phyloP scores from a whole-genome alignment of 2,888 invertebrate species.

The Diachrysia chrysitis region DNA sequence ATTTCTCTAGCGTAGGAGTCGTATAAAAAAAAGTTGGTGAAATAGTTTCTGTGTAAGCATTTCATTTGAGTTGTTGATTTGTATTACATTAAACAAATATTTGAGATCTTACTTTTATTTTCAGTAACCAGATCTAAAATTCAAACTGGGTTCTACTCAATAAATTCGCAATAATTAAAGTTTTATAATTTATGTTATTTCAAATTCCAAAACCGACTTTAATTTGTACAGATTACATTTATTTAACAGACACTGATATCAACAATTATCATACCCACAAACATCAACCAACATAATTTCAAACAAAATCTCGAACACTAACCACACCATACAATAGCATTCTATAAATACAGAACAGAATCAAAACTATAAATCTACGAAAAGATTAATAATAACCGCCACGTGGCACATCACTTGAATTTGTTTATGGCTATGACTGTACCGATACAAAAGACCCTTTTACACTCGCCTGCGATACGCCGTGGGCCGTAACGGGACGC shows the following conservation, averaged over 20 bases:
- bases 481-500: neutral
- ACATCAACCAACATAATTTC: neutral
- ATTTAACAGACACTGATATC: neutral
- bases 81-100: too few species aligned
- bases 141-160: too few species aligned
- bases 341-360: conserved; percentile 22
- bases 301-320: conserved; percentile 13
- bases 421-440: conserved; percentile 38
- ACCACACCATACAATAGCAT: conserved; percentile 17
- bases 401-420: conserved; percentile 47
- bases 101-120: too few species aligned
- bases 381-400: conserved; percentile 46
- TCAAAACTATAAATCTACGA: conserved; percentile 49
- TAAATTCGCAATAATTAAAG: too few species aligned
- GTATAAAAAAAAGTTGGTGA: too few species aligned
- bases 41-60: too few species aligned
- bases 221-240: neutral
- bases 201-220: neutral
- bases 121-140: too few species aligned
- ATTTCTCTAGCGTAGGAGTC: too few species aligned
- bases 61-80: too few species aligned
- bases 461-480: conserved; percentile 26
- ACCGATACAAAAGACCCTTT: conserved; percentile 20
- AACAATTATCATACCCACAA: neutral
- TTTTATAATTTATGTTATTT: too few species aligned